Conservation (phyloP, 2,888 invertebrate genomes). For the Neuroscelio doddi region DNA sequence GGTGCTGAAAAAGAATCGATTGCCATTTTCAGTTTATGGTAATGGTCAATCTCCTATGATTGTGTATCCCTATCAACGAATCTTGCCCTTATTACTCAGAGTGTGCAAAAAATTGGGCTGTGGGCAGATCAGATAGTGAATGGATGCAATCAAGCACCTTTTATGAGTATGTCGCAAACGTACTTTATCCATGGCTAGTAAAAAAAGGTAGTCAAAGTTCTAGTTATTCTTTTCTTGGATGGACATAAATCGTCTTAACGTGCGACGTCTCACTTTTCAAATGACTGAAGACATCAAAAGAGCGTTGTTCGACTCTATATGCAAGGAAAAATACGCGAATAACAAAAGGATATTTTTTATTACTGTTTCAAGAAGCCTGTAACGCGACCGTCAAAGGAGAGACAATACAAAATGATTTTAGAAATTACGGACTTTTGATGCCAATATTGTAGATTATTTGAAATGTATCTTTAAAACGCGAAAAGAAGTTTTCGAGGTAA, state of each 20-base stretch:
- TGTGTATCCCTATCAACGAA: slow-evolving; percentile 54
- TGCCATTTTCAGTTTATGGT: slow-evolving; percentile 53
- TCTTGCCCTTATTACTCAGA: slow-evolving; percentile 43
- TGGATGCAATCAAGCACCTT: slow-evolving; percentile 64
- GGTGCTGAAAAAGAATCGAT: slow-evolving; percentile 49
- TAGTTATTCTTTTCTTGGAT: slow-evolving; percentile 54
- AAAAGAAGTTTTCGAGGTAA: too few species aligned
- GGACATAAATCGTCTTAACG: slow-evolving; percentile 49
- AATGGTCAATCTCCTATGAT: slow-evolving; percentile 56
- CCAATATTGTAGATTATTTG: too few species aligned
- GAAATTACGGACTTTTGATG: too few species aligned
- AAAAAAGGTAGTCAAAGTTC: slow-evolving; percentile 49
- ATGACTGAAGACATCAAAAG: not conserved
- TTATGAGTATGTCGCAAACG: slow-evolving; percentile 62
- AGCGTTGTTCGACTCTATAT: too few species aligned
- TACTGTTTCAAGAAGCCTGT: not conserved
- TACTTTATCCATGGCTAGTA: slow-evolving; percentile 55
- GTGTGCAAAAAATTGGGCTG: slow-evolving; percentile 49
- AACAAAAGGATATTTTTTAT: not conserved
- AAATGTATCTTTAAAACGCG: too few species aligned
- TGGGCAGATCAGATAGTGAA: slow-evolving; percentile 57
- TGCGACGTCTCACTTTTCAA: not conserved
- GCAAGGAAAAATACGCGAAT: not conserved
- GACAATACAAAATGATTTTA: not conserved
- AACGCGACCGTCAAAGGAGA: not conserved